A percentile compares a stretch with the other conserved stretches of the same genome.
Conservation (phyloP, 1,140 invertebrate genomes). For the Elymnias hypermnestra region DNA sequence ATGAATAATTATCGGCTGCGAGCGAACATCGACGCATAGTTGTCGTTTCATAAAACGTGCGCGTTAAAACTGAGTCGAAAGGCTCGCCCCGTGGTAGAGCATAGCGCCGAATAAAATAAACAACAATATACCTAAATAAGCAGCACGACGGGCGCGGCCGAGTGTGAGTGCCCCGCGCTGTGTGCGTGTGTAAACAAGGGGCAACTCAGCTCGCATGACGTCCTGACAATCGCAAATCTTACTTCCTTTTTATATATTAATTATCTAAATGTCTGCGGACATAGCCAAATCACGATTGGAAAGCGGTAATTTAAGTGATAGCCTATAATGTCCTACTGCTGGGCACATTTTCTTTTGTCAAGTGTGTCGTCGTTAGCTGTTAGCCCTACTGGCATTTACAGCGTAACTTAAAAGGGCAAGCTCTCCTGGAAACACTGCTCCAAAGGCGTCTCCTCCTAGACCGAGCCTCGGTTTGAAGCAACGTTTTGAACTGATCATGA, state of each 20-base stretch:
- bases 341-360: too few species aligned
- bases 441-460: too few species aligned
- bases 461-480: too few species aligned
- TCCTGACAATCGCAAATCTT: constrained; percentile 24
- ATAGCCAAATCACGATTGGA: too few species aligned
- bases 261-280: background rate
- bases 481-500: too few species aligned
- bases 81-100: constrained; percentile 73
- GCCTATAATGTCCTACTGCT: too few species aligned
- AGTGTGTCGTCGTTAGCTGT: too few species aligned
- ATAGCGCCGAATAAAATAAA: constrained; percentile 77
- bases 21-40: constrained; percentile 71
- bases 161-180: constrained; percentile 57
- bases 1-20: constrained; percentile 68
- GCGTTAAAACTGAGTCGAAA: constrained; percentile 76
- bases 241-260: constrained; percentile 18
- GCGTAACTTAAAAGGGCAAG: too few species aligned
- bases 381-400: too few species aligned
- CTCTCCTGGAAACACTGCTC: too few species aligned
- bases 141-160: constrained; percentile 64
- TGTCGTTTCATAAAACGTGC: constrained; percentile 75
- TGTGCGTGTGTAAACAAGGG: constrained; percentile 76
- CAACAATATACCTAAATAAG: constrained; percentile 77
- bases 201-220: constrained; percentile 44
- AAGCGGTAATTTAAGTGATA: too few species aligned